Conservation (phyloP, 2,888 invertebrate genomes). For the Minunthozetes semirufus region DNA sequence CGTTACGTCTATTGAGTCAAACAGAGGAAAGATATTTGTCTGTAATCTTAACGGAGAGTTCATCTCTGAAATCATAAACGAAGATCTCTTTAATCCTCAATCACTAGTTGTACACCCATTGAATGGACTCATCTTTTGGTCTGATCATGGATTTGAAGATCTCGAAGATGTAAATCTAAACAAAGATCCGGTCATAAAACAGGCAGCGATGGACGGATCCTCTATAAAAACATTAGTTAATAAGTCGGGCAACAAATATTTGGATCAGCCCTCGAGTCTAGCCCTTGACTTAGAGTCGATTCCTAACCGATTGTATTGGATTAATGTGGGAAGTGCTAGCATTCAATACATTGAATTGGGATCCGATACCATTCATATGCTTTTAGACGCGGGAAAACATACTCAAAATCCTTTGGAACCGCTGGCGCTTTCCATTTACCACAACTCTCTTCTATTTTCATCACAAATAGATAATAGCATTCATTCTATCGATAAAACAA, state of each 20-base stretch:
- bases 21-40: conserved; percentile 57
- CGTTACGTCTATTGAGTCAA: conserved; percentile 57
- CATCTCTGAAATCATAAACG: conserved; percentile 42
- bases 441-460: conserved; percentile 58
- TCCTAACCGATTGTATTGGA: conserved; percentile 63
- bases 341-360: conserved; percentile 59
- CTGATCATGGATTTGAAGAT: conserved; percentile 50
- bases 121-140: conserved; percentile 55
- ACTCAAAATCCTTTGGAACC: conserved; percentile 49
- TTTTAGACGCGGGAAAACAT: conserved; percentile 5
- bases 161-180: neutral
- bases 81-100: conserved; percentile 45
- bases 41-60: conserved; percentile 60
- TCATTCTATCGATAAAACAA: conserved; percentile 58
- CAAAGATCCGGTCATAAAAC: conserved; percentile 53
- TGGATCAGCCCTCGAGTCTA: conserved; percentile 50
- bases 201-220: conserved; percentile 62
- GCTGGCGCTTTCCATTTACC: conserved; percentile 61
- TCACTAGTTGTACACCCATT: conserved; percentile 66
- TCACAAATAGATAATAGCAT: conserved; percentile 59
- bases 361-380: neutral
- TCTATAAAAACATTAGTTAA: conserved; percentile 45
- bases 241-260: conserved; percentile 44
- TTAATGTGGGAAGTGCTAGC: conserved; percentile 55
- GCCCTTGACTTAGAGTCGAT: conserved; percentile 55